Evolutionary conservation across 2,888 invertebrate genomes (phyloP).

Genomic region (Clostera curtula): DNA sequence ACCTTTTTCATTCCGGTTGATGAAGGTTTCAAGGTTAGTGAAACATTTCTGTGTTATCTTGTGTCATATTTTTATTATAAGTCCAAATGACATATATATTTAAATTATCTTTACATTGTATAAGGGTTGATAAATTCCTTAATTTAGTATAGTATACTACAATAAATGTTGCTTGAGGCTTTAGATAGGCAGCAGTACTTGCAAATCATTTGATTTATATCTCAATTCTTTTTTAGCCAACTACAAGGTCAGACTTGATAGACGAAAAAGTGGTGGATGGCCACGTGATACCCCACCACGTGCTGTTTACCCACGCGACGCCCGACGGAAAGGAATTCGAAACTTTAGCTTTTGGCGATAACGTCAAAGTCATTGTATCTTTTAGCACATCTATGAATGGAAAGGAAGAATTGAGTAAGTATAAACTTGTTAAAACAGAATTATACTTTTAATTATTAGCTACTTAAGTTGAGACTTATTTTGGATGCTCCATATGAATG

Average conservation of each 20-base stretch:
- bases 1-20: slow-evolving; percentile 95
- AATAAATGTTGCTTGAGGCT: no score
- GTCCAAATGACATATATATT: no score
- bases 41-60: slow-evolving; percentile 2
- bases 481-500: slow-evolving; percentile 23
- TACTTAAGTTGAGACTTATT: background rate
- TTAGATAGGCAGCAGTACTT: no score
- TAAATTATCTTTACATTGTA: no score
- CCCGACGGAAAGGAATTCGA: slow-evolving; percentile 82
- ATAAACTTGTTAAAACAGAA: background rate
- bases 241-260: slow-evolving; percentile 82
- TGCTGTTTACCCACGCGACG: slow-evolving; percentile 90
- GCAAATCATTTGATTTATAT: background rate
- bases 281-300: slow-evolving; percentile 90
- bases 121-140: no score
- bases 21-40: slow-evolving; percentile 84
- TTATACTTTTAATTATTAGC: background rate
- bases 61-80: no score
- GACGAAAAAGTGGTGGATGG: slow-evolving; percentile 91
- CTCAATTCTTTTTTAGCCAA: slow-evolving; percentile 63
- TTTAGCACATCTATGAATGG: slow-evolving; percentile 84
- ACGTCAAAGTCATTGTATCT: slow-evolving; percentile 87
- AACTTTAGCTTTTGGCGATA: slow-evolving; percentile 88
- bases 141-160: no score
- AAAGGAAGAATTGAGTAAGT: slow-evolving; percentile 78